Evolutionary conservation across 2,888 invertebrate genomes (phyloP).

Genomic region (Pseudeuparius sepicola): DNA sequence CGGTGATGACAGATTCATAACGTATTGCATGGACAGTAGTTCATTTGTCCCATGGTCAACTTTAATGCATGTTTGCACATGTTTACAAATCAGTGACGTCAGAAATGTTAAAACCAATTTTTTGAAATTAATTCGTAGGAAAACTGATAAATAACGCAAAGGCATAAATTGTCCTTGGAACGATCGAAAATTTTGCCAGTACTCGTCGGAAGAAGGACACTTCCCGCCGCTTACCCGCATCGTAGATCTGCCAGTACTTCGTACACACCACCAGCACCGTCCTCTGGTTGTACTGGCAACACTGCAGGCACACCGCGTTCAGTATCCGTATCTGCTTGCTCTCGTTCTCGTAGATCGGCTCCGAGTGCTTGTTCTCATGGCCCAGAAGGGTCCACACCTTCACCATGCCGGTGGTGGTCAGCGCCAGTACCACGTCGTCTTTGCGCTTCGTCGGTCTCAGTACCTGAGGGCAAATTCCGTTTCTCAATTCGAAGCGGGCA

Average conservation of each 20-base stretch:
- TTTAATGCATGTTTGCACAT: no score
- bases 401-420: constrained; percentile 92
- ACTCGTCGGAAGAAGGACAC: no score
- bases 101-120: no score
- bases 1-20: no score
- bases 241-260: constrained; percentile 90
- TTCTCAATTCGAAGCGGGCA: neutral
- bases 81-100: no score
- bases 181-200: no score
- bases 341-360: constrained; percentile 91
- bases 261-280: constrained; percentile 95
- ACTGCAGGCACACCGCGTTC: constrained; percentile 86
- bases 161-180: no score
- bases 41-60: no score
- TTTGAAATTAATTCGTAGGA: no score
- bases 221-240: constrained; percentile 64
- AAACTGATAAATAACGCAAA: no score
- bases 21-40: no score
- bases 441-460: constrained; percentile 63
- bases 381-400: constrained; percentile 94
- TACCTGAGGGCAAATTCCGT: constrained; percentile 42
- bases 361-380: constrained; percentile 76
- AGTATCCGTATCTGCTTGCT: constrained; percentile 93
- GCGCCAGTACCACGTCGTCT: constrained; percentile 92
- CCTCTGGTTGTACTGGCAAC: constrained; percentile 91